Percentiles rank a stretch among this genome's conserved stretches.
Conservation (phyloP, 2,888 invertebrate genomes). For the Deilephila porcellus region DNA sequence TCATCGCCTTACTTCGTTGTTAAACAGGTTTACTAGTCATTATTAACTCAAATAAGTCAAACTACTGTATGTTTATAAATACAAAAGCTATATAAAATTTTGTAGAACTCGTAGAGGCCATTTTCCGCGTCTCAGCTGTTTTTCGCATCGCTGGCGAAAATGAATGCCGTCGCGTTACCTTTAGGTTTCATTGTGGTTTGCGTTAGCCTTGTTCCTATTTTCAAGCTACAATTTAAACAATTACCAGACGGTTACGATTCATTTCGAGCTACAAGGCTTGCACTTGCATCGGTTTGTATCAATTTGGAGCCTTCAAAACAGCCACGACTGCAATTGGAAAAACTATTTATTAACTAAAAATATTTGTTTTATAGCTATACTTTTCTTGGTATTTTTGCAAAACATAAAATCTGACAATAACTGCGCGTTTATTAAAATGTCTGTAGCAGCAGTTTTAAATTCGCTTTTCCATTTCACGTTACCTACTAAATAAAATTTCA, state of each 20-base stretch:
- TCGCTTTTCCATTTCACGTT: neutral
- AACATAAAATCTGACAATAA: neutral
- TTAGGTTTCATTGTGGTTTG: conserved; percentile 53
- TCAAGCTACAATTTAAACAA: conserved; percentile 48
- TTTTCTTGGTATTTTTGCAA: neutral
- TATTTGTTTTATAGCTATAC: no score
- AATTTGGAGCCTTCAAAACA: neutral
- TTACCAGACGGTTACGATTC: conserved; percentile 17
- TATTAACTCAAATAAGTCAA: neutral
- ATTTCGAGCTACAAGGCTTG: conserved; percentile 34
- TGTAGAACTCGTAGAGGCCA: neutral
- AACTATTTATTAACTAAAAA: neutral
- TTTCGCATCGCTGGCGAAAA: conserved; percentile 47
- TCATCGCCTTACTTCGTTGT: no score
- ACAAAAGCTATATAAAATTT: conserved; percentile 10
- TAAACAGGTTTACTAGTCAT: no score
- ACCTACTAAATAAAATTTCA: neutral
- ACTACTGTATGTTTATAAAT: neutral
- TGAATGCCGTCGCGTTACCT: conserved; percentile 46
- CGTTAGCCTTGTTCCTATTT: conserved; percentile 46
- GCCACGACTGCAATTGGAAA: neutral
- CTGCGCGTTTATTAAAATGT: no score
- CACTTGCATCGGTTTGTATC: neutral
- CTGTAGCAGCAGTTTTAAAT: neutral
- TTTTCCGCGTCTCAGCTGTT: conserved; percentile 42